These are phyloP conservation scores for Salminus brasiliensis DNA, from an alignment of 2,113 vertebrate species.

Conservation along the genomic window DNA sequence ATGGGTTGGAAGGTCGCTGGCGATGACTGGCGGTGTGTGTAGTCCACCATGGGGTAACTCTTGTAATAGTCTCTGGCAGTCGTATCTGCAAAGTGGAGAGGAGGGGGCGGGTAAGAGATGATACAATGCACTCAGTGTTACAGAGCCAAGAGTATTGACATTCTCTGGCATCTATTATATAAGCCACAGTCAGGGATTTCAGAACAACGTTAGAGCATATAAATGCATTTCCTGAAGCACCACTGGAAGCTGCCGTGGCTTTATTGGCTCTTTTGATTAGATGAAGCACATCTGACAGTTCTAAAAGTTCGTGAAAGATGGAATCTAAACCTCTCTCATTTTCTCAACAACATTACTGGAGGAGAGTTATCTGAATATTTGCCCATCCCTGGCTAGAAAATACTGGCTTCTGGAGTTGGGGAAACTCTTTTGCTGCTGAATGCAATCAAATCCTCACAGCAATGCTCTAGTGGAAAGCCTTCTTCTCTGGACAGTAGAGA, in stretches of 20 bases:
- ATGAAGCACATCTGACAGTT: background rate
- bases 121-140: background rate
- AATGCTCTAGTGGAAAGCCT: no score
- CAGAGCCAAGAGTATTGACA: background rate
- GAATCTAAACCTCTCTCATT: background rate
- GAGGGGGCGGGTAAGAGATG: background rate
- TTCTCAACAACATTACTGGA: no score
- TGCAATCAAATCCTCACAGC: no score
- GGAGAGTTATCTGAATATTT: no score
- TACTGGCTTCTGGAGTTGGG: no score
- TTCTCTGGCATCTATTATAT: background rate
- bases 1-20: slow-evolving; percentile 78
- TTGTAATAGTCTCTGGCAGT: slow-evolving; percentile 83
- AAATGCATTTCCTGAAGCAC: background rate
- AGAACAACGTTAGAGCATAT: background rate
- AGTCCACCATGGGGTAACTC: slow-evolving; percentile 80
- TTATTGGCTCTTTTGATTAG: background rate
- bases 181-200: background rate
- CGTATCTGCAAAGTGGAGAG: slow-evolving; percentile 71
- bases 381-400: no score
- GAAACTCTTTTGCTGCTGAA: no score
- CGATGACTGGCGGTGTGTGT: slow-evolving; percentile 69
- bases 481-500: no score
- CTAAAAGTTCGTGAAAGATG: background rate
- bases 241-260: background rate